These are phyloP conservation scores for Dunckerocampus dactyliophorus DNA, from an alignment of 2,113 vertebrate species.

Conservation along the genomic window DNA sequence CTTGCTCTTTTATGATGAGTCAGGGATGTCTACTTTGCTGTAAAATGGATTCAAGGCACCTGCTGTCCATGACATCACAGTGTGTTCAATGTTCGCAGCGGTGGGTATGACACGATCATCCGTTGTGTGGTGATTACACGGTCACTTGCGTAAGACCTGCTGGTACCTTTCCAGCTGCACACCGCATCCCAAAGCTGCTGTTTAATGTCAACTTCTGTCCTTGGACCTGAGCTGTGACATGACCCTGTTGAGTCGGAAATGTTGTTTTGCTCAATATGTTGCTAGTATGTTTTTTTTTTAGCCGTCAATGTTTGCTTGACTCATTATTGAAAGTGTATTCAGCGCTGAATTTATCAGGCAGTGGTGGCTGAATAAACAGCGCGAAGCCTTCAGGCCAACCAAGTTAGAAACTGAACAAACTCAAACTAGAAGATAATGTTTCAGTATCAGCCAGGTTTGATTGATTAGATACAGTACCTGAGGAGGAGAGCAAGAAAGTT, in stretches of 20 bases:
- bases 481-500: slow-evolving; percentile 24
- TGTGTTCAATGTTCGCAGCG: slow-evolving; percentile 17
- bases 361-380: slow-evolving; percentile 59
- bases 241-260: slow-evolving; percentile 5
- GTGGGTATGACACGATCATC: slow-evolving; percentile 23
- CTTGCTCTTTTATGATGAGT: slow-evolving; percentile 69
- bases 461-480: slow-evolving; percentile 66
- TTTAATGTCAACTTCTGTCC: slow-evolving; percentile 11
- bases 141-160: slow-evolving; percentile 30
- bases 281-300: neutral
- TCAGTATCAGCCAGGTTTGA: slow-evolving; percentile 47
- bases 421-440: slow-evolving; percentile 56
- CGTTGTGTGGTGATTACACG: slow-evolving; percentile 14
- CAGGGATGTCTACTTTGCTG: slow-evolving; percentile 48
- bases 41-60: slow-evolving; percentile 49
- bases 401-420: slow-evolving; percentile 62
- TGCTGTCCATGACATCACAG: slow-evolving; percentile 59
- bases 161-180: slow-evolving; percentile 34
- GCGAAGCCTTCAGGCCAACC: slow-evolving; percentile 39
- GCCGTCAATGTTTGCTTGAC: slow-evolving; percentile 37
- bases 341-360: slow-evolving; percentile 51
- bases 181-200: slow-evolving; percentile 8
- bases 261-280: slow-evolving; percentile 34
- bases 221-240: slow-evolving; percentile 15
- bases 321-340: slow-evolving; percentile 49